A percentile compares a stretch with the other conserved stretches of the same genome.
Evolutionary conservation across 2,113 vertebrate species (phyloP).

Genomic region (Scomber scombrus): DNA sequence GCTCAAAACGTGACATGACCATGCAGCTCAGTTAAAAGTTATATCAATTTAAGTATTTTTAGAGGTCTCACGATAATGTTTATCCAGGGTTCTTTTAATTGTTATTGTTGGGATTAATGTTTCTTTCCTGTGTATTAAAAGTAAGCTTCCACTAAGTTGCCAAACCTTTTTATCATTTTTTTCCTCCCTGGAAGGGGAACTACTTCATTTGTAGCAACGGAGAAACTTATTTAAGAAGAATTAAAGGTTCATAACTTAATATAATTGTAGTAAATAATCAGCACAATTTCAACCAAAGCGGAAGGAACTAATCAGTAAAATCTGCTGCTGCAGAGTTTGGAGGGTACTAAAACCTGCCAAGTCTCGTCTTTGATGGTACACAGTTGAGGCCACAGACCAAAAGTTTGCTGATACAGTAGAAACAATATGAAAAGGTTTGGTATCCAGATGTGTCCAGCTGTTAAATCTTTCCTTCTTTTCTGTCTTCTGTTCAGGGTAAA

Average conservation of each 20-base stretch:
- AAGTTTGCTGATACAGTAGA: conserved; percentile 39
- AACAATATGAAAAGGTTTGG: background rate
- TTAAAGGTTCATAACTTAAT: background rate
- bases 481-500: conserved; percentile 86
- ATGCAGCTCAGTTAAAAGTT: conserved; percentile 19
- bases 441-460: conserved; percentile 29
- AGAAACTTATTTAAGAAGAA: background rate
- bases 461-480: conserved; percentile 19
- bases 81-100: background rate
- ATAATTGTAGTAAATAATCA: conserved; percentile 15
- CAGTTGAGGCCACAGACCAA: conserved; percentile 20
- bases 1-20: background rate
- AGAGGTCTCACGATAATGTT: background rate
- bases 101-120: conserved; percentile 7
- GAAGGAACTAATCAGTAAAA: conserved; percentile 37
- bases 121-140: background rate
- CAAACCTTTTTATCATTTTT: background rate
- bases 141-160: background rate
- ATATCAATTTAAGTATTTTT: background rate
- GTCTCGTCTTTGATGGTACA: background rate
- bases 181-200: background rate
- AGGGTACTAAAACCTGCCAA: conserved; percentile 38
- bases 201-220: background rate
- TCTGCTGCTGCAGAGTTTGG: conserved; percentile 35
- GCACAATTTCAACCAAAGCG: conserved; percentile 9